These are phyloP conservation scores for Pardosa pseudoannulata DNA, from an alignment of 2,888 invertebrate genomes.

Conservation along the genomic window DNA sequence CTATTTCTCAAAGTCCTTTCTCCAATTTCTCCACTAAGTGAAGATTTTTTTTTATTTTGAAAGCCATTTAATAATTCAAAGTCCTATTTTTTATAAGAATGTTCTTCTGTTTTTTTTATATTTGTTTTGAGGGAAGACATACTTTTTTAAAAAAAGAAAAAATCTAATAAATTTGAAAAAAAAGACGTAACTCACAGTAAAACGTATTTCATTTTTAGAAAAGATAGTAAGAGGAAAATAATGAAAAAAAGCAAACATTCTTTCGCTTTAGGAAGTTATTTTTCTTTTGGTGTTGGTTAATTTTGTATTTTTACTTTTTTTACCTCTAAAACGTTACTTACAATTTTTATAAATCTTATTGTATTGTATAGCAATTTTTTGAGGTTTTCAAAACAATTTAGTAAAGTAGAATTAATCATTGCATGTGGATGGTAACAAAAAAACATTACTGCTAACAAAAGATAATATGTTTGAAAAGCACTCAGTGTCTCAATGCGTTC, in stretches of 20 bases:
- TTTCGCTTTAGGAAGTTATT: not conserved
- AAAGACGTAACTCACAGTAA: not conserved
- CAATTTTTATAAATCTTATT: not conserved
- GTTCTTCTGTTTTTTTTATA: not conserved
- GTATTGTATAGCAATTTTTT: not conserved
- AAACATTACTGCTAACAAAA: not conserved
- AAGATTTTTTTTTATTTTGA: constrained; percentile 48
- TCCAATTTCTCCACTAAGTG: constrained; percentile 65
- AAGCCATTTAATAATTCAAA: constrained; percentile 69
- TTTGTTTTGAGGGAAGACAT: not conserved
- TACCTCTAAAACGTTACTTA: not conserved
- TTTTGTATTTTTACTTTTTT: not conserved
- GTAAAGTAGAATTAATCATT: not conserved
- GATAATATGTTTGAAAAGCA: not conserved
- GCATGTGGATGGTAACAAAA: not conserved
- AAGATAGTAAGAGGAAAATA: not conserved
- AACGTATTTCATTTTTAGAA: not conserved
- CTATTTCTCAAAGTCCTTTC: constrained; percentile 69
- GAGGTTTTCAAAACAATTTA: not conserved
- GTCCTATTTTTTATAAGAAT: constrained; percentile 43
- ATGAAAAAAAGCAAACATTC: not conserved
- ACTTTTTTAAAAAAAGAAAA: not conserved
- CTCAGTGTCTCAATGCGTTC: not conserved
- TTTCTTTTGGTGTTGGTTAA: not conserved
- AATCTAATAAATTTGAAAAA: not conserved